Evolutionary conservation across 2,888 invertebrate species (phyloP).

Genomic region (Anagyrus pseudococci): DNA sequence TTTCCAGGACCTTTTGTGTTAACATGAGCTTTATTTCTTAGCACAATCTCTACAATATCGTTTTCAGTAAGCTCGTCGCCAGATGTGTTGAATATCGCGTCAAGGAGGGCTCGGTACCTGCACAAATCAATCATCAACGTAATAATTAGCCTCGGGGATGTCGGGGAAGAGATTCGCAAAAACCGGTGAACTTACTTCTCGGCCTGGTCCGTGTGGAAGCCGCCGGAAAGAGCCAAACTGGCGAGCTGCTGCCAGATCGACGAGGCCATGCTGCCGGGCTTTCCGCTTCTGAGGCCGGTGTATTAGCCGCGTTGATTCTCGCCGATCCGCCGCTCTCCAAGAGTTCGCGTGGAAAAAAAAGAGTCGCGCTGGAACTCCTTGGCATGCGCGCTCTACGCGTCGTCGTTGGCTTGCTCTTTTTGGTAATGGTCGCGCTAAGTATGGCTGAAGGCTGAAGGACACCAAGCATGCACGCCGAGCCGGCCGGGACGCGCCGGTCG

Average conservation of each 20-base stretch:
- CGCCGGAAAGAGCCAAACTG: slow-evolving; percentile 77
- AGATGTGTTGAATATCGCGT: slow-evolving; percentile 75
- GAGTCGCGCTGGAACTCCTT: too few relatives aligned
- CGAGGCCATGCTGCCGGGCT: slow-evolving; percentile 54
- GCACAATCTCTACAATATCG: slow-evolving; percentile 17
- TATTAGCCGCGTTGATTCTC: too few relatives aligned
- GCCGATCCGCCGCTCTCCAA: too few relatives aligned
- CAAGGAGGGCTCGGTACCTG: slow-evolving; percentile 84
- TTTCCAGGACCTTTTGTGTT: not conserved
- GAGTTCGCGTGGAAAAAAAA: too few relatives aligned
- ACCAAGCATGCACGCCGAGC: too few relatives aligned
- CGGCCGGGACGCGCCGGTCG: too few relatives aligned
- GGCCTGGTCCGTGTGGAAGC: slow-evolving; percentile 93
- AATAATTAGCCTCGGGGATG: slow-evolving; percentile 8
- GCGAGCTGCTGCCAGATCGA: slow-evolving; percentile 69
- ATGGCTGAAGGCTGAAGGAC: too few relatives aligned
- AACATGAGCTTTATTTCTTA: slow-evolving; percentile 16
- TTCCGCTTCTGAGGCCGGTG: not conserved
- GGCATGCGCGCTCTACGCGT: too few relatives aligned
- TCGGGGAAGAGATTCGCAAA: slow-evolving; percentile 25
- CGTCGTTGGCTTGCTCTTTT: too few relatives aligned
- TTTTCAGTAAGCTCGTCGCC: slow-evolving; percentile 83
- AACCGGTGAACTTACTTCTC: slow-evolving; percentile 73
- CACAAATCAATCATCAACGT: slow-evolving; percentile 20
- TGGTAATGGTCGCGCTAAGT: too few relatives aligned